Percentiles rank a stretch among this genome's conserved stretches.
phyloP scores from a whole-genome alignment of 2,888 invertebrate species.

The Dynastes tityus region DNA sequence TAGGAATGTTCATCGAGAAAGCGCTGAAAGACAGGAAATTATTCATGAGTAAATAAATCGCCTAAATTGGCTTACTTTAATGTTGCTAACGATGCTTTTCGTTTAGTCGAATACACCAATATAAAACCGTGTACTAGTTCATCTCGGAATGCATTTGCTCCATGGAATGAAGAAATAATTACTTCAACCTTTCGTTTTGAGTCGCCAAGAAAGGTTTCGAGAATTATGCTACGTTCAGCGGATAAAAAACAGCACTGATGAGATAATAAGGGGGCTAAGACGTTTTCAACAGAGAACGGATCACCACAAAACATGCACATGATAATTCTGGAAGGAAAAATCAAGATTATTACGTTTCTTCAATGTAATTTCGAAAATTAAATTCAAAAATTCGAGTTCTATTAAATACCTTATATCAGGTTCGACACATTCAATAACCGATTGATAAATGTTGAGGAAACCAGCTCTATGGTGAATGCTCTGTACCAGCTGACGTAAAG shows the following conservation, averaged over 20 bases:
- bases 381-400: too few species aligned
- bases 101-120: slow-evolving; percentile 93
- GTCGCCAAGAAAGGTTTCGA: slow-evolving; percentile 94
- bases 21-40: slow-evolving; percentile 75
- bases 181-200: slow-evolving; percentile 90
- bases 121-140: slow-evolving; percentile 96
- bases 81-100: slow-evolving; percentile 94
- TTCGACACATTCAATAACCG: slow-evolving; percentile 85
- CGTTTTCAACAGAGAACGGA: slow-evolving; percentile 91
- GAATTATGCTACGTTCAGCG: slow-evolving; percentile 89
- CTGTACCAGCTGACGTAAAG: slow-evolving; percentile 82
- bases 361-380: neutral
- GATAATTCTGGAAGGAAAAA: slow-evolving; percentile 79
- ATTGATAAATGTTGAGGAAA: slow-evolving; percentile 81
- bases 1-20: slow-evolving; percentile 93
- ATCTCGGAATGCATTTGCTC: slow-evolving; percentile 92
- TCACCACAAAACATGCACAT: slow-evolving; percentile 98
- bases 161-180: slow-evolving; percentile 96
- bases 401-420: slow-evolving; percentile 84
- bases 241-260: slow-evolving; percentile 91
- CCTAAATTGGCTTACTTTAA: slow-evolving; percentile 79
- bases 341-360: neutral
- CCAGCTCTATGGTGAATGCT: slow-evolving; percentile 86
- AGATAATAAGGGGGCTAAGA: slow-evolving; percentile 88
- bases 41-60: neutral